These are phyloP conservation scores for Ranitomeya imitator DNA, from an alignment of 2,113 vertebrate species.

Conservation along the genomic window DNA sequence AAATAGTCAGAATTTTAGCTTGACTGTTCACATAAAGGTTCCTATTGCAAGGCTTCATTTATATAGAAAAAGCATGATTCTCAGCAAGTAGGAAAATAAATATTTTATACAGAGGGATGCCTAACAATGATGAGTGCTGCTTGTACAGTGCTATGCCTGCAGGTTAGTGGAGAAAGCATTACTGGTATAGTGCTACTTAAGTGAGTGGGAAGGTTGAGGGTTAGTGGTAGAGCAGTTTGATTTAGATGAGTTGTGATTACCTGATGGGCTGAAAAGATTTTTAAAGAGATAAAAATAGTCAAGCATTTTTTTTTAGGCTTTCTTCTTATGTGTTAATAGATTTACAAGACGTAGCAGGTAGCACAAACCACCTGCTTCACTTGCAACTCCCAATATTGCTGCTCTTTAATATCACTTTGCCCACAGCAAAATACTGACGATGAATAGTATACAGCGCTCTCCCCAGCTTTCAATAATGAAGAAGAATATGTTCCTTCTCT, in stretches of 20 bases:
- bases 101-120: background rate
- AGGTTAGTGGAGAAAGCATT: background rate
- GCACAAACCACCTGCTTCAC: background rate
- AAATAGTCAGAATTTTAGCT: background rate
- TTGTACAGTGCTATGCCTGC: background rate
- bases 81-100: background rate
- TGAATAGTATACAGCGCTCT: background rate
- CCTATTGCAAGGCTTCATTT: background rate
- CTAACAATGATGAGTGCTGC: background rate
- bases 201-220: background rate
- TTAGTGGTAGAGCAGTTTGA: background rate
- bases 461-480: background rate
- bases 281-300: constrained; percentile 21
- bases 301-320: background rate
- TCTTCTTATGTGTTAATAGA: constrained; percentile 14
- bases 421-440: background rate
- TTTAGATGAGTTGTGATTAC: constrained; percentile 25
- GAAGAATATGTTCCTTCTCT: background rate
- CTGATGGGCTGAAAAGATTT: constrained; percentile 24
- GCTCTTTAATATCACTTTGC: constrained; percentile 3
- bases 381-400: constrained; percentile 6
- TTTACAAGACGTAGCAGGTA: constrained; percentile 23
- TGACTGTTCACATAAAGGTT: background rate
- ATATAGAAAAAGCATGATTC: background rate
- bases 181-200: constrained; percentile 1